Conservation (phyloP, 2,888 invertebrate genomes). For the Lasioglossum leucozonium region DNA sequence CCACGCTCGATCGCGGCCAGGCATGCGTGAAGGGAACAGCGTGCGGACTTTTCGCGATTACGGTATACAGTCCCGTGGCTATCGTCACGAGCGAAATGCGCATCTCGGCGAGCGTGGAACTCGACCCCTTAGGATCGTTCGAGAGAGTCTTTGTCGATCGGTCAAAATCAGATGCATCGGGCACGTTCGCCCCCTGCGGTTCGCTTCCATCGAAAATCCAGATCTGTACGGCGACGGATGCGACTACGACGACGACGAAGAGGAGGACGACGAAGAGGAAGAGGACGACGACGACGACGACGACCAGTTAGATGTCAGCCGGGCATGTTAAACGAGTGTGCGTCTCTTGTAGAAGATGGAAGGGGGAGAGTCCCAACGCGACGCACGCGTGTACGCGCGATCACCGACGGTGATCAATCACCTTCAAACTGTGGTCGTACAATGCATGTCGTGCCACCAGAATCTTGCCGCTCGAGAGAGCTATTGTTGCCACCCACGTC, state of each 20-base stretch:
- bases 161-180: slow-evolving; percentile 63
- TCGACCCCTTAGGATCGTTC: slow-evolving; percentile 7
- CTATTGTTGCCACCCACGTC: slow-evolving; percentile 83
- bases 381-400: slow-evolving; percentile 61
- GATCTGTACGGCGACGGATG: slow-evolving; percentile 60
- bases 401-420: slow-evolving; percentile 81
- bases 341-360: slow-evolving; percentile 46
- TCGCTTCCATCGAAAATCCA: slow-evolving; percentile 69
- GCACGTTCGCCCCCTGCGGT: slow-evolving; percentile 65
- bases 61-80: neutral
- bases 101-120: neutral
- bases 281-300: slow-evolving; percentile 21
- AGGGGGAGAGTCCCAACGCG: slow-evolving; percentile 44
- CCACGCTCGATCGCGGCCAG: neutral
- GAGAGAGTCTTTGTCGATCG: slow-evolving; percentile 57
- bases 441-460: slow-evolving; percentile 79
- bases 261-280: slow-evolving; percentile 20
- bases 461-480: slow-evolving; percentile 76
- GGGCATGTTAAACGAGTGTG: slow-evolving; percentile 59
- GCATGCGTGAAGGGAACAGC: neutral
- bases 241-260: slow-evolving; percentile 21
- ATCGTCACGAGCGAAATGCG: neutral
- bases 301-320: slow-evolving; percentile 65
- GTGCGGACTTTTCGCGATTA: neutral
- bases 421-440: slow-evolving; percentile 78